Evolutionary conservation across 1,140 invertebrate species (phyloP), one percentile per base, ranked within the genome.

Genomic region (Lineus longissimus): DNA sequence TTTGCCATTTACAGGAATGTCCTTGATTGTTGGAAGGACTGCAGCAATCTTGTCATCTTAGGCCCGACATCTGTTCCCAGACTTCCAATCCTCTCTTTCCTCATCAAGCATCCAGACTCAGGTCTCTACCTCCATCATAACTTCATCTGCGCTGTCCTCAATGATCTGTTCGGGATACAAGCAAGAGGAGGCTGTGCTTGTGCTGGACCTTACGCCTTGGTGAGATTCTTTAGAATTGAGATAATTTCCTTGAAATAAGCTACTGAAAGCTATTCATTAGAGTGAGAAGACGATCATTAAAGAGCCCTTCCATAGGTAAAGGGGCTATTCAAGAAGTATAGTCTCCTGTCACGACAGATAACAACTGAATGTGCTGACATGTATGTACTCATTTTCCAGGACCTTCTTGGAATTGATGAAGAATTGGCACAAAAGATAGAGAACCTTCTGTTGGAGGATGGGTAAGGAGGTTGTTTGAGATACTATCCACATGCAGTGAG

Each of bases 161-260:
- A 95, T 73, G 94, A 96, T 75, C 86, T 96, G 11, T 95, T 94
- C 76, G 94, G 94, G 0, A 92, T 96, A 43, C 93, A 95, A 81
- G 89, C 90, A 0, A 84, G 93, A 69, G 90, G 91, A 9, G 92
- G 92, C 0, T 92, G 90, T 82, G 89, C 89, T 0, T 92, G 90
- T 83, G 89, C 90, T 41, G 89, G 91, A 47, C 88, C 90, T 59
- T 95, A 95, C 75, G 90, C 90, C 29, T 65, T 74, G 75, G 76
- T 78, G 59, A 66, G 70, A n/a, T n/a, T n/a, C n/a, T n/a, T n/a
- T 36, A 36, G 33, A 36, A 36, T 15, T 36, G 33, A 15, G 33
- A 36, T 36, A 36, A 4, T 36, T 15, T 15, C 4, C 33, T 36
- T 15, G 15, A 7, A 7, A 15, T 36, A 36, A 36, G 33, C 33